Evolutionary conservation across 2,888 invertebrate genomes (phyloP).

Genomic region (Epinotia brunnichana): DNA sequence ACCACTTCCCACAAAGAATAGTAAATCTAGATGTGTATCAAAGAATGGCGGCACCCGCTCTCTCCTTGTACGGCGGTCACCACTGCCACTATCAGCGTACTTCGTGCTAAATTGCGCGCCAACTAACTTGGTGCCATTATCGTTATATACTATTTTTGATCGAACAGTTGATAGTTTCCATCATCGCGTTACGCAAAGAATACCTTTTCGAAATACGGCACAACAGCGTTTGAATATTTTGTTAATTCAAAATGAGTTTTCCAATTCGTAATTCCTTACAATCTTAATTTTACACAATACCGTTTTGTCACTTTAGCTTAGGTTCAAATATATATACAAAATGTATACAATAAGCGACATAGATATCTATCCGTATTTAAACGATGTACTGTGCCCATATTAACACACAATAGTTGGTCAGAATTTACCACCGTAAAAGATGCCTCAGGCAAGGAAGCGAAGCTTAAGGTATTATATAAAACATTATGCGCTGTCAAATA

Average conservation of each 20-base stretch:
- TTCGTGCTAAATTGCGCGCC: not conserved
- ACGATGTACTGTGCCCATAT: not conserved
- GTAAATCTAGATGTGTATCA: slow-evolving; percentile 27
- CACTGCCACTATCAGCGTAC: not conserved
- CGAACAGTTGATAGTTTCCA: not conserved
- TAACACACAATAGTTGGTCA: not conserved
- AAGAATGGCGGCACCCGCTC: slow-evolving; percentile 24
- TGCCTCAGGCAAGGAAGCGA: slow-evolving; percentile 33
- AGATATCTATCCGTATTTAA: not conserved
- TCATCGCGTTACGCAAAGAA: too few species aligned
- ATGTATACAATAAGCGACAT: too few species aligned
- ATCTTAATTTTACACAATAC: too few species aligned
- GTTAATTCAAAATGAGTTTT: not conserved
- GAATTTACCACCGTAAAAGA: not conserved
- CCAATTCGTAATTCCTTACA: too few species aligned
- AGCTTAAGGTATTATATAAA: slow-evolving; percentile 29
- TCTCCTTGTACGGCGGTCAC: slow-evolving; percentile 21
- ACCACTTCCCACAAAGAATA: not conserved
- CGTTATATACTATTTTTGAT: not conserved
- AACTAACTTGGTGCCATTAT: not conserved
- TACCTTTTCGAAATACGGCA: too few species aligned
- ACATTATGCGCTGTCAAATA: slow-evolving; percentile 38
- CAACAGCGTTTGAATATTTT: not conserved
- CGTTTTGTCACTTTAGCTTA: not conserved
- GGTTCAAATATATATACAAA: not conserved